Conservation (phyloP, 2,888 invertebrate genomes). For the Idaea aversata region DNA sequence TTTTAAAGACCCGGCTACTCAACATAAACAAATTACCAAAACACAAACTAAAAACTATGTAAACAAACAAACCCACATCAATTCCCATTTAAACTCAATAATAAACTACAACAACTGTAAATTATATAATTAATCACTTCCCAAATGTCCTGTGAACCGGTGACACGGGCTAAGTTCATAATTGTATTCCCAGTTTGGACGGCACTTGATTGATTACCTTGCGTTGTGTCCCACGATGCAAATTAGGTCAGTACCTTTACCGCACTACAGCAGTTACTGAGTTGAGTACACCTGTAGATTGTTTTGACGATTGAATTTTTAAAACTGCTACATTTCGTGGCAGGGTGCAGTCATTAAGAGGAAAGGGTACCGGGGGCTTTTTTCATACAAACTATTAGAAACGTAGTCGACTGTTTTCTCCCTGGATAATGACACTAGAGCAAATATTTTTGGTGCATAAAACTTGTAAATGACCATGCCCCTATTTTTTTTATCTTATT, state of each 20-base stretch:
- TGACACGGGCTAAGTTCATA: conserved; percentile 76
- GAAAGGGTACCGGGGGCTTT: too few species aligned
- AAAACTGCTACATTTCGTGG: neutral
- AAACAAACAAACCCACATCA: neutral
- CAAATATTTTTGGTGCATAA: too few species aligned
- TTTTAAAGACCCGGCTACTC: neutral
- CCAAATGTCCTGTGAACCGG: conserved; percentile 55
- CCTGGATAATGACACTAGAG: too few species aligned
- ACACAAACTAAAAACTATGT: neutral
- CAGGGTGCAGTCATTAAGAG: too few species aligned
- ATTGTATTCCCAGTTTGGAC: conserved; percentile 77
- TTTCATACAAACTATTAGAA: too few species aligned
- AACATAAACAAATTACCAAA: neutral
- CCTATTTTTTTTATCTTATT: too few species aligned
- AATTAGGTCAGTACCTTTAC: conserved; percentile 46
- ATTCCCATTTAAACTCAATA: neutral
- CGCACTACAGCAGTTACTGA: neutral
- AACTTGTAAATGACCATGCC: too few species aligned
- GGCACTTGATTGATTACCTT: conserved; percentile 71
- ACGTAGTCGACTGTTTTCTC: too few species aligned
- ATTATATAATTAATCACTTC: conserved; percentile 66
- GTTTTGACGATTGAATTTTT: conserved; percentile 33
- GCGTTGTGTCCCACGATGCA: conserved; percentile 44
- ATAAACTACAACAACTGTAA: conserved; percentile 13
- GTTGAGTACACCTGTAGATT: conserved; percentile 43